Percentiles rank a stretch among this genome's conserved stretches.
phyloP scores from a whole-genome alignment of 1,140 invertebrate genomes.

The Frieseomelitta varia region DNA sequence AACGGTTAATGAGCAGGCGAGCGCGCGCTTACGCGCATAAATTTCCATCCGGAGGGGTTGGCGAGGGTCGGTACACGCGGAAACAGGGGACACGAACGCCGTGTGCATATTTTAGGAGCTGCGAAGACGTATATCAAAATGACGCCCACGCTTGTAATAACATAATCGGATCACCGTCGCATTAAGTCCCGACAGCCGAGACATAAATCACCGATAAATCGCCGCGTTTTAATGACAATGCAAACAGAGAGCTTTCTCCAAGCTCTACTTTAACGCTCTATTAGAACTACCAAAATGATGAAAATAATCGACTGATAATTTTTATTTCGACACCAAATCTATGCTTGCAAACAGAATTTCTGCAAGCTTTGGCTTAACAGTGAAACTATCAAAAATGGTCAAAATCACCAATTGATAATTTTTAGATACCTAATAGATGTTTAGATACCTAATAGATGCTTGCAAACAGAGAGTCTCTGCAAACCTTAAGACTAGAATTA shows the following conservation, averaged over 20 bases:
- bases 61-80: background rate
- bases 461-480: too few species aligned
- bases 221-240: constrained; percentile 29
- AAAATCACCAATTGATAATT: too few species aligned
- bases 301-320: too few species aligned
- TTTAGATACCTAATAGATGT: too few species aligned
- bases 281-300: too few species aligned
- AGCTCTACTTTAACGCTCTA: background rate
- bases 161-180: constrained; percentile 49
- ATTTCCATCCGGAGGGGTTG: constrained; percentile 38
- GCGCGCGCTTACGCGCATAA: constrained; percentile 20
- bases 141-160: constrained; percentile 46
- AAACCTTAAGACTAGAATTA: too few species aligned
- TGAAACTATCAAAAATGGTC: too few species aligned
- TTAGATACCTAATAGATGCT: too few species aligned
- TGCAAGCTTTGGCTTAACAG: too few species aligned
- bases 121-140: constrained; percentile 55
- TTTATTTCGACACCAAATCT: too few species aligned
- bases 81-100: background rate
- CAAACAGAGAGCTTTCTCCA: background rate
- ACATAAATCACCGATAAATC: constrained; percentile 45
- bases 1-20: constrained; percentile 32
- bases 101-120: constrained; percentile 46
- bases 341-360: too few species aligned
- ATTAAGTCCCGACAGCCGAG: constrained; percentile 9